Conservation (phyloP, 2,113 vertebrate genomes). For the Otolemur garnettii region DNA sequence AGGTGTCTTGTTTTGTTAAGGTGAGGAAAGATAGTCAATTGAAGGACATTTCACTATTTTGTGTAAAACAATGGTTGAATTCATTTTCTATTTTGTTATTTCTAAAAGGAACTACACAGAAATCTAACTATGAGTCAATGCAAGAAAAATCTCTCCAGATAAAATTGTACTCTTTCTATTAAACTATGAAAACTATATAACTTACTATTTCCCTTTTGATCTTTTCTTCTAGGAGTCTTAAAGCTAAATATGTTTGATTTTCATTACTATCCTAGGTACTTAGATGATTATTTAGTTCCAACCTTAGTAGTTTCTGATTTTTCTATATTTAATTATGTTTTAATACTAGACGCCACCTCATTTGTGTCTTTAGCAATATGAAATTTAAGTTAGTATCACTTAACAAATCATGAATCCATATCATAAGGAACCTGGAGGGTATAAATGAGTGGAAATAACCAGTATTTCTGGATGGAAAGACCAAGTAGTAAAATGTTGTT, state of each 20-base stretch:
- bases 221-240: conserved; percentile 6
- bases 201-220: neutral
- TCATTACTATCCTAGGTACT: neutral
- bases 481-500: conserved; percentile 1
- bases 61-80: conserved; percentile 1
- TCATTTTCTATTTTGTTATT: conserved; percentile 41
- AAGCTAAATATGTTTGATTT: conserved; percentile 57
- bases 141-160: conserved; percentile 49
- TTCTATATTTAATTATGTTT: conserved; percentile 46
- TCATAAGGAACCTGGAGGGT: neutral
- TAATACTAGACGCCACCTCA: conserved; percentile 19
- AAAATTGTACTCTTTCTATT: conserved; percentile 50
- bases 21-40: conserved; percentile 12
- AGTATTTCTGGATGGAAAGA: neutral
- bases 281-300: neutral
- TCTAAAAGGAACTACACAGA: conserved; percentile 37
- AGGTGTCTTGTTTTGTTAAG: conserved; percentile 35
- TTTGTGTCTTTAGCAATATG: conserved; percentile 50
- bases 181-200: neutral
- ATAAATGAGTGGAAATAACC: conserved; percentile 47
- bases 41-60: conserved; percentile 21
- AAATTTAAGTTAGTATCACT: conserved; percentile 53
- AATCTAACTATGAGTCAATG: neutral
- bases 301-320: conserved; percentile 53
- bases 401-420: conserved; percentile 22